Base-by-base conservation (phyloP, 2,888 invertebrate genomes). In the Acanthosoma haemorrhoidale region DNA sequence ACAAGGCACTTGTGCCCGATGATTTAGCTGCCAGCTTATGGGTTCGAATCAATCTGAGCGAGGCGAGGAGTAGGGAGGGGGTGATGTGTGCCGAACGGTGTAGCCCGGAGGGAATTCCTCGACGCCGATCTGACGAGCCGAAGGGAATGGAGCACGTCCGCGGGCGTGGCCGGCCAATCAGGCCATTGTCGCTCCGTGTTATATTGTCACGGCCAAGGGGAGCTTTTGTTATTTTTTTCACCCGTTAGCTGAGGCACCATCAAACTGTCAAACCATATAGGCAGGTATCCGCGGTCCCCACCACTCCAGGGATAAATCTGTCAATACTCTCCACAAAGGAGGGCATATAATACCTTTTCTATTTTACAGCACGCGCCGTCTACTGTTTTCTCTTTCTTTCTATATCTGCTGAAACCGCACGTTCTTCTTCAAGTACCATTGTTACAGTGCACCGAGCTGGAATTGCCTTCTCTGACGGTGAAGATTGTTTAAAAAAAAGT, bases 231-330 rank as follows among this genome's bases (percentile, higher is more conserved):
- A 61, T 61, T 41, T 61, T 61, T 61, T 61, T 36, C 61, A 15
- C 36, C 61, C 61, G 61, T 61, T 61, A 61, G 32, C 51, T 21
- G 38, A 9, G 13, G 36, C 38, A 38, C 61, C 61, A 61, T 61
- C 61, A 61, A 61, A 61, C 61, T 61, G 61, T 61, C 61, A 61
- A 61, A 61, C 61, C 38, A 61, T 61, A 61, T 61, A 61, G n/a
- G n/a, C n/a, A 25, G 25, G 25, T 25, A 25, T 51, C 25, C 25
- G n/a, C 61, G 34, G n/a, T 21, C 61, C 61, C 13, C 38, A 6
- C 61, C n/a, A 5, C 41, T 16, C 21, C 11, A 3, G 15, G 61
- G 61, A 61, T 61, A 61, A 61, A 61, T 34, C 61, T 61, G 61
- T 61, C 61, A 61, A 61, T 61, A 61, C 38, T 36, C 61, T 18